Percentiles rank a stretch among this genome's conserved stretches.
phyloP scores from a whole-genome alignment of 2,113 vertebrate genomes.

The Pangasianodon hypophthalmus region DNA sequence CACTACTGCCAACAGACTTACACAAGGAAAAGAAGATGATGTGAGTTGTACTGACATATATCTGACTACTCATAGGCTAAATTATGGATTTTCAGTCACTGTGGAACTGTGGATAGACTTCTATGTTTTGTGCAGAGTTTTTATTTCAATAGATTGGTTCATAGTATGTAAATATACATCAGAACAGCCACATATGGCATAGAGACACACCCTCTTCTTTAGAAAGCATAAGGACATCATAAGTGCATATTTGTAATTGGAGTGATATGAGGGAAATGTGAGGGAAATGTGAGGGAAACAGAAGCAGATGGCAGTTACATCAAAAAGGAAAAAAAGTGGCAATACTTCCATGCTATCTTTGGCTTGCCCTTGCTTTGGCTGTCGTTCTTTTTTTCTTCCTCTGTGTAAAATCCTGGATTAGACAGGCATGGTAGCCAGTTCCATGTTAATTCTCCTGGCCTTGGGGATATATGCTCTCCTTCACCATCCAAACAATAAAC shows the following conservation, averaged over 20 bases:
- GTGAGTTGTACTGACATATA: constrained; percentile 14
- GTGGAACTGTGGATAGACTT: neutral
- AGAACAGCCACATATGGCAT: neutral
- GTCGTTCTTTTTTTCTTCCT: constrained; percentile 18
- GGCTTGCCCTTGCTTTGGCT: constrained; percentile 36
- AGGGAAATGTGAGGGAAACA: neutral
- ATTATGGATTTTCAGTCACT: neutral
- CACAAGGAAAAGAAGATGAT: neutral
- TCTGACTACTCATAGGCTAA: neutral
- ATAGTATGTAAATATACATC: neutral
- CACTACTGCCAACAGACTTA: neutral
- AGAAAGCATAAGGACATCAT: neutral
- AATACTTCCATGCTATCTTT: constrained; percentile 46
- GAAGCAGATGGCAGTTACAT: constrained; percentile 43
- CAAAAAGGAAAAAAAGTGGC: constrained; percentile 42
- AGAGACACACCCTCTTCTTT: neutral
- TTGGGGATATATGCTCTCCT: constrained; percentile 45
- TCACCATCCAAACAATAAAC: constrained; percentile 56
- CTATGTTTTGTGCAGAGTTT: neutral
- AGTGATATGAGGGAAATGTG: neutral
- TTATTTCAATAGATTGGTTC: neutral
- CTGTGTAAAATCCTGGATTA: constrained; percentile 52
- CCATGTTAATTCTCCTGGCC: constrained; percentile 51
- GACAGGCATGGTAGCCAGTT: constrained; percentile 41
- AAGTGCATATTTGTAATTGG: neutral